phyloP scores from a whole-genome alignment of 30 jellyfish, hydroid and myxozoan species.

The Aurelia aurita complex sp. Pacific region DNA sequence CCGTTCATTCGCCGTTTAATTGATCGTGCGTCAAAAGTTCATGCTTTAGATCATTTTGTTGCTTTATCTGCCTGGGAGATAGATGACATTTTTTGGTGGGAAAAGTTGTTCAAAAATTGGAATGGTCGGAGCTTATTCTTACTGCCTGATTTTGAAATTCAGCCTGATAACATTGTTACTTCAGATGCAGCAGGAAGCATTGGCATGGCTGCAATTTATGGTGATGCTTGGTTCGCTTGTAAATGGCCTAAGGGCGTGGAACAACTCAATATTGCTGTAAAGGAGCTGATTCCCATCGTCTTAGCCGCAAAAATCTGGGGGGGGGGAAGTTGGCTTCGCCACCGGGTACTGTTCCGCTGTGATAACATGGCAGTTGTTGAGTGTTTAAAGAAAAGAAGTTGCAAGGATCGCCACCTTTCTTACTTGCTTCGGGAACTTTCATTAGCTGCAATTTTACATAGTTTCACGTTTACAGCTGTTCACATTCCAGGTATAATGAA shows the following conservation, averaged over 20 bases:
- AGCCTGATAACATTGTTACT: background rate
- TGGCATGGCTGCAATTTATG: conserved; percentile 43
- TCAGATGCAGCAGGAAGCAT: conserved; percentile 35
- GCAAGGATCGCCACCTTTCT: conserved; percentile 41
- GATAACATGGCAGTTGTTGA: conserved; percentile 36
- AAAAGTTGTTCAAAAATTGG: conserved; percentile 29
- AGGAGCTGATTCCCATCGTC: conserved; percentile 52
- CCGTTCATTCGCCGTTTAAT: conserved; percentile 45
- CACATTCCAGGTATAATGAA: conserved; percentile 24
- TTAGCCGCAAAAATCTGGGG: conserved; percentile 50
- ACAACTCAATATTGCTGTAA: conserved; percentile 20
- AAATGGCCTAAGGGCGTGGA: conserved; percentile 18
- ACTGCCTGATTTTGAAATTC: background rate
- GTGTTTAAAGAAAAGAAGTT: background rate
- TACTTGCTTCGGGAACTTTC: conserved; percentile 14
- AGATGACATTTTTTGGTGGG: conserved; percentile 73
- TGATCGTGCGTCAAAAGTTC: conserved; percentile 46
- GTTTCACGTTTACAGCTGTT: conserved; percentile 10
- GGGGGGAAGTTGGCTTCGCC: conserved; percentile 8
- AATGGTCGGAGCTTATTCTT: conserved; percentile 68
- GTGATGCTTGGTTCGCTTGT: conserved; percentile 13
- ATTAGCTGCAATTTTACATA: conserved; percentile 1
- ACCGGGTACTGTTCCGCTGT: conserved; percentile 9
- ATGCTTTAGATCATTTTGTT: conserved; percentile 28
- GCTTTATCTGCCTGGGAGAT: conserved; percentile 34